These are phyloP conservation scores for Drosophila mimica DNA, from an alignment of 2,888 invertebrate species.

Conservation along the genomic window DNA sequence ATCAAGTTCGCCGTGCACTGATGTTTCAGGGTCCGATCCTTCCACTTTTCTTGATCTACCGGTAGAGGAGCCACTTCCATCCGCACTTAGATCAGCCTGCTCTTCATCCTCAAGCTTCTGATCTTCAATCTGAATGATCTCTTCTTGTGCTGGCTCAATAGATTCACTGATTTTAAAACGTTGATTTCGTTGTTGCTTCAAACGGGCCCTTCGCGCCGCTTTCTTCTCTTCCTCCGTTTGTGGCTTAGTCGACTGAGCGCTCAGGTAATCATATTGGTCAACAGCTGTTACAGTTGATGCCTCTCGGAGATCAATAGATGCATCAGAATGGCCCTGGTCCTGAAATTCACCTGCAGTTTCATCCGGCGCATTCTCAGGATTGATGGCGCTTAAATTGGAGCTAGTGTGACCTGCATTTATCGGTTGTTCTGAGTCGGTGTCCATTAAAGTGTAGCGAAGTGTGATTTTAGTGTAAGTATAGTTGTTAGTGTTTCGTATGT, in stretches of 20 bases:
- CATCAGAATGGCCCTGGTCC: background rate
- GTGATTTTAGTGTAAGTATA: background rate
- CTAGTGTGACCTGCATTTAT: background rate
- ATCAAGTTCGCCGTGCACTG: background rate
- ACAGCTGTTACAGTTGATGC: background rate
- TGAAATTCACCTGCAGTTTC: background rate
- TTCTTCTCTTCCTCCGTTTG: conserved; percentile 2
- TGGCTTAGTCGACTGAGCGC: background rate
- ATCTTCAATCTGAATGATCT: background rate
- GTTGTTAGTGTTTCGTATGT: background rate
- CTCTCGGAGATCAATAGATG: background rate
- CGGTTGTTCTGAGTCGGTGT: background rate
- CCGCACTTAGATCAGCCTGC: background rate
- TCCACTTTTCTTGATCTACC: background rate
- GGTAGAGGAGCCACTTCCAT: background rate
- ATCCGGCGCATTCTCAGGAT: background rate
- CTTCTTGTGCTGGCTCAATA: background rate
- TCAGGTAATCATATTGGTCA: background rate
- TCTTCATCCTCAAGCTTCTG: background rate
- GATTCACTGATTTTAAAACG: conserved; percentile 14
- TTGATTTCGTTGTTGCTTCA: conserved; percentile 1
- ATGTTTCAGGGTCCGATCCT: background rate
- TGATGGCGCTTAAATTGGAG: background rate
- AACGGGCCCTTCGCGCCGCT: conserved; percentile 5
- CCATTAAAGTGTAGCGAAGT: background rate